A percentile compares a stretch with the other conserved stretches of the same genome.
phyloP scores from a whole-genome alignment of 2,113 vertebrate genomes.

The Silurus meridionalis region DNA sequence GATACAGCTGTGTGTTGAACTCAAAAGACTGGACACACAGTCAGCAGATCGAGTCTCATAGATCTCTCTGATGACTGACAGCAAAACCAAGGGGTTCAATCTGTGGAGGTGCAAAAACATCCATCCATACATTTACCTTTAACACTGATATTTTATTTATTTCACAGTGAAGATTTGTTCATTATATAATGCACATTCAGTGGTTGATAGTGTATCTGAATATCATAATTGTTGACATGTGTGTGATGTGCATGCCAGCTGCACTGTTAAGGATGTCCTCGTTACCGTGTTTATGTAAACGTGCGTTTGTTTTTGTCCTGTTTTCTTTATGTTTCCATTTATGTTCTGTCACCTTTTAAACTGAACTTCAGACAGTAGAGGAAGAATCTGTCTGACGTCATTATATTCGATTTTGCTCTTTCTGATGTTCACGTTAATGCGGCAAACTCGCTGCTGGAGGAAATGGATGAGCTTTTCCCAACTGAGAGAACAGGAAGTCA shows the following conservation, averaged over 20 bases:
- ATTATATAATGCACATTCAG: background rate
- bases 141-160: background rate
- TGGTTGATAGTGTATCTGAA: no score
- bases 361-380: constrained; percentile 33
- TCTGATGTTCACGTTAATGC: constrained; percentile 47
- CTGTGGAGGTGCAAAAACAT: constrained; percentile 28
- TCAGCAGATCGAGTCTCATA: constrained; percentile 30
- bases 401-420: constrained; percentile 30
- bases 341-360: constrained; percentile 36
- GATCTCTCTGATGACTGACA: constrained; percentile 48
- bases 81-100: constrained; percentile 37
- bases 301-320: no score
- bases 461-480: constrained; percentile 44
- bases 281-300: no score
- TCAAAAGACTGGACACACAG: constrained; percentile 46
- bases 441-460: constrained; percentile 23
- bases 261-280: no score
- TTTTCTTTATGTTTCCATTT: no score
- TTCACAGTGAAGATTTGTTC: background rate
- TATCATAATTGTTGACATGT: background rate
- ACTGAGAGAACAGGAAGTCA: constrained; percentile 46
- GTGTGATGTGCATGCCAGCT: no score
- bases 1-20: constrained; percentile 31
- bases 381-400: constrained; percentile 40
- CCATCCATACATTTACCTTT: background rate